Evolutionary conservation across 2,888 invertebrate species (phyloP).

Genomic region (Drosophila koepferae): DNA sequence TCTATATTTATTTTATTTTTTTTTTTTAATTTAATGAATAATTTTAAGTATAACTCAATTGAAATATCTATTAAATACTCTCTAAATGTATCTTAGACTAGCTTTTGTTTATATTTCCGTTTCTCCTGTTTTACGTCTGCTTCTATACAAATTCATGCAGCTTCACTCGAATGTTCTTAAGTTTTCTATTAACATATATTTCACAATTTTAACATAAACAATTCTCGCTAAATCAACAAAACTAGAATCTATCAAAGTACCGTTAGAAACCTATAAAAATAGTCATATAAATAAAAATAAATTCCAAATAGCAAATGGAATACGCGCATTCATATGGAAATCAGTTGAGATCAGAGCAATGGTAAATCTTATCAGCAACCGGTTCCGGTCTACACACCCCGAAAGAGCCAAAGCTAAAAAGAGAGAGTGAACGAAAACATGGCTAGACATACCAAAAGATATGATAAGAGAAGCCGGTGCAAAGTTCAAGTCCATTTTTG

Average conservation of each 20-base stretch:
- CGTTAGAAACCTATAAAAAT: conserved; percentile 33
- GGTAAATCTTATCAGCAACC: conserved; percentile 34
- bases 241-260: conserved; percentile 4
- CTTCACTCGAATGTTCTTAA: neutral
- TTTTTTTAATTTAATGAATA: neutral
- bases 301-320: neutral
- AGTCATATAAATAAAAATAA: conserved; percentile 8
- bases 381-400: conserved; percentile 31
- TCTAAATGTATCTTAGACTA: neutral
- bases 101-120: neutral
- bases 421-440: neutral
- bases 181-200: neutral
- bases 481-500: conserved; percentile 17
- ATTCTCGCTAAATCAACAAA: neutral
- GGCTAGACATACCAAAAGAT: neutral
- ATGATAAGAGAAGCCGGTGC: conserved; percentile 3
- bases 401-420: neutral
- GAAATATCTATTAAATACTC: neutral
- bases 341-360: conserved; percentile 9
- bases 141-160: neutral
- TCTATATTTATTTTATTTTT: neutral
- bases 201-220: too few species aligned
- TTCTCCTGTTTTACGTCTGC: neutral
- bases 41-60: neutral
- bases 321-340: conserved; percentile 9